Evolutionary conservation across 1,140 invertebrate genomes (phyloP), one percentile per base, ranked within the genome.

Genomic region (Phymorhynchus buccinoides): DNA sequence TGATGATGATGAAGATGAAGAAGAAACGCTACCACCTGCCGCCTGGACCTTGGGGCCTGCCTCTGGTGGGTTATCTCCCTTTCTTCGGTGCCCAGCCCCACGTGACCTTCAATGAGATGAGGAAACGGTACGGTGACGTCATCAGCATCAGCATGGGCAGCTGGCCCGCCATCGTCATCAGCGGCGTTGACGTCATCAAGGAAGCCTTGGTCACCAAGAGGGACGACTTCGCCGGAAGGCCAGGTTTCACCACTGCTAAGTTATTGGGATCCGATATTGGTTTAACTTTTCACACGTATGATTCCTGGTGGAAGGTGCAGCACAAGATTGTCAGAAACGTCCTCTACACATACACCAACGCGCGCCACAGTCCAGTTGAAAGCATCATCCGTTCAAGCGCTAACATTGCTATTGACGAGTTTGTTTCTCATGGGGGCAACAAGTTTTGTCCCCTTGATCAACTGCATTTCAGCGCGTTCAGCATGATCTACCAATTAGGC

Each of bases 11-110:
- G n/a, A n/a, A n/a, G 56, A 4, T 68, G 48, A 83, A 73, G 27
- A 73, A 32, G 44, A 68, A 68, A 73, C 81, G 66, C n/a, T 66
- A 37, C n/a, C 86, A 85, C 18, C 75, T 87, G 7, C 88, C 88
- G 1, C 89, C 90, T 12, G 89, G 91, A 32, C 90, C 91, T 32
- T 84, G 85, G 84, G 87, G 88, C 1, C 77, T 90, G 30, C 91
- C 91, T 7, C 12, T 91, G 0, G 42, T 91, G 18, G 91, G 91
- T 44, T 84, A 88, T 83, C 80, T 91, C 12, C 89, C 88, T 6
- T 88, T 90, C 82, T 68, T 91, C 35, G 86, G 87, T 1, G 84
- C 86, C 39, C 30, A 84, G 37, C 86, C 89, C 2, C 42, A 48
- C 27, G 30, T 80, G 18, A 86, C 80, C 27, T 86, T 88, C 22